Evolutionary conservation across 1,140 invertebrate genomes (phyloP), one percentile per base, ranked within the genome.

Genomic region (Nebria ingens): DNA sequence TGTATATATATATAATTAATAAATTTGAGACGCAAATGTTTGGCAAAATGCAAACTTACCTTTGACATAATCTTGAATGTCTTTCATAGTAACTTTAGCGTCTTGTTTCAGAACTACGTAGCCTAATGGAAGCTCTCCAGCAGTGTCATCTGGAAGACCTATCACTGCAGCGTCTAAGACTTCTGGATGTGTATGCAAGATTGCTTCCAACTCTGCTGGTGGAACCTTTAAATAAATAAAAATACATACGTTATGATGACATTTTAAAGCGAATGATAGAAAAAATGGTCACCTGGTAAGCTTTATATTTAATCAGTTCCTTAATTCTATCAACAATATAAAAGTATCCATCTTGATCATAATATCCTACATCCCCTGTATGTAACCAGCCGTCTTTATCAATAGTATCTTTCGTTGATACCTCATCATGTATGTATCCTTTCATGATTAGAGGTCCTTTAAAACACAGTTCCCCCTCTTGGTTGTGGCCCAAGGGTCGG

Each of bases 331-430:
- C 87, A 1, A 86, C 80, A 58, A 90, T 81, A 56, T 78, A 86
- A 61, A 89, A 80, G 60, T 75, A 80, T 2, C 79, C 80, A 4
- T 87, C 76, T 9, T 77, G 65, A 62, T 91, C 86, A 59, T 81
- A 84, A 65, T 84, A 87, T 0, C 82, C 88, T 55, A 91, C 76
- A 68, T 92, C 87, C n/a, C 89, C 89, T 19, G 88, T 89, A 56
- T 86, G 80, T 9, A 92, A 67, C 81, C 85, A 92, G 0, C 86
- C 85, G 42, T 89, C 80, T 17, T 62, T 58, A 62, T 85, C 83
- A 2, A 91, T 73, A 1, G 79, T 81, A 2, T 78, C 76, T 12
- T 73, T 71, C 3, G 85, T 87, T 3, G 84, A 81, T 55, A 77
- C 71, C 0, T 66, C 62, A 63, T 90, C 77, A 6, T 77, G 76